Base-by-base conservation (phyloP, 2,888 invertebrate genomes). In the Prionchulus punctatus region DNA sequence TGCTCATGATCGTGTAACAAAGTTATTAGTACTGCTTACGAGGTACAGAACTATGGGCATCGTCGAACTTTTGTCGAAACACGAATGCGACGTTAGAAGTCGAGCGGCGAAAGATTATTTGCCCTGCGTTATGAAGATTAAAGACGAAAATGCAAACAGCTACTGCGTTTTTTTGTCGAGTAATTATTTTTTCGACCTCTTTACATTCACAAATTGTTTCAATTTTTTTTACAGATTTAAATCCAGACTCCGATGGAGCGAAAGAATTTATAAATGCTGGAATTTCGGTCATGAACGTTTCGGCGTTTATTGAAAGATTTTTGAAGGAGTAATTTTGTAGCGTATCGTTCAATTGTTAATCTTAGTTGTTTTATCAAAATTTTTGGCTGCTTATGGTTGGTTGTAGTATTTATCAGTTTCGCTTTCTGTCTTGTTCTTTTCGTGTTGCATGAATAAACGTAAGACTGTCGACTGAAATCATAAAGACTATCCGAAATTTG, bases 1-100 rank as follows among this genome's bases (percentile, higher is more conserved):
- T n/a, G 55, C 50, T 3, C 52, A 56, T 42, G 21, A 30, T 2
- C 31, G 52, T 4, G 56, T 56, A 36, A 56, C 56, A n/a, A 56
- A 56, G 25, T 21, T 56, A n/a, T 27, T 56, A 18, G 30, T 54
- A 21, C 43, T 56, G 51, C 28, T 56, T 18, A 56, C 51, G 2
- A 23, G 42, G 18, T 56, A 36, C 26, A 51, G 56, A 2, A 56
- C 31, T n/a, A 3, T 53, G 3, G 52, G 52, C 21, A 12, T 47
- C 2, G 56, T 56, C 2, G 56, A 56, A 27, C 30, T 56, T 28
- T 36, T 56, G 30, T 3, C n/a, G 4, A 53, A 43, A 43, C 56
- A 56, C 43, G 56, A 53, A 4, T 56, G 56, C 30, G 56, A 56
- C 28, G 28, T n/a, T 2, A 25, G 23, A 18, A 28, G 53, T 25